These are phyloP conservation scores for Forbesichthys papilliferus DNA, from an alignment of 2,113 vertebrate genomes.

Conservation along the genomic window DNA sequence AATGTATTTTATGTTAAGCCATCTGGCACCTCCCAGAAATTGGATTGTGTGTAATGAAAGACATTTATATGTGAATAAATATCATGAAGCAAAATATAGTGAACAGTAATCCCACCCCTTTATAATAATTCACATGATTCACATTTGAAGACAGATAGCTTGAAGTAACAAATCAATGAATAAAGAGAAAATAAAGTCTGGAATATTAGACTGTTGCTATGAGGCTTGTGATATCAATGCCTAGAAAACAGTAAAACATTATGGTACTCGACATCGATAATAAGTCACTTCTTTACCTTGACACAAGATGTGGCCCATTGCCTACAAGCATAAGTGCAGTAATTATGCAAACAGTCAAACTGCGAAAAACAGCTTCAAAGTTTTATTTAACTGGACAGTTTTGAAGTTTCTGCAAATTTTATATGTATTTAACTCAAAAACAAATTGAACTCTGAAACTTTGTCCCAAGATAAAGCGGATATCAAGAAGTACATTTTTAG, in stretches of 20 bases:
- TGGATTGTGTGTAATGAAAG: not conserved
- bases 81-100: constrained; percentile 3
- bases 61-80: not conserved
- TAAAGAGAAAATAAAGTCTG: constrained; percentile 13
- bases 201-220: constrained; percentile 40
- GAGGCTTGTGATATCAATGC: constrained; percentile 25
- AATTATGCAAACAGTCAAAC: too few species aligned
- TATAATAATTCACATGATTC: constrained; percentile 4
- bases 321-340: not conserved
- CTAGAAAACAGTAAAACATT: constrained; percentile 41
- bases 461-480: too few species aligned
- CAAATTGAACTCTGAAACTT: too few species aligned
- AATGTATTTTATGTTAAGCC: too few species aligned
- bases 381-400: constrained; percentile 19
- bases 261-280: too few species aligned
- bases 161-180: constrained; percentile 22
- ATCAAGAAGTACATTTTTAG: too few species aligned
- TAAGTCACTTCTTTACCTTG: constrained; percentile 34
- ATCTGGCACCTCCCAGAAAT: not conserved
- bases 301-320: constrained; percentile 38
- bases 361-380: not conserved
- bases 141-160: constrained; percentile 31
- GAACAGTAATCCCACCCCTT: constrained; percentile 13
- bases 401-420: too few species aligned
- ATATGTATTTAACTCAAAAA: too few species aligned